Percentiles rank a stretch among this genome's conserved stretches.
Conservation (phyloP, 2,797 vertebrate genomes). For the Erpetoichthys calabaricus region DNA sequence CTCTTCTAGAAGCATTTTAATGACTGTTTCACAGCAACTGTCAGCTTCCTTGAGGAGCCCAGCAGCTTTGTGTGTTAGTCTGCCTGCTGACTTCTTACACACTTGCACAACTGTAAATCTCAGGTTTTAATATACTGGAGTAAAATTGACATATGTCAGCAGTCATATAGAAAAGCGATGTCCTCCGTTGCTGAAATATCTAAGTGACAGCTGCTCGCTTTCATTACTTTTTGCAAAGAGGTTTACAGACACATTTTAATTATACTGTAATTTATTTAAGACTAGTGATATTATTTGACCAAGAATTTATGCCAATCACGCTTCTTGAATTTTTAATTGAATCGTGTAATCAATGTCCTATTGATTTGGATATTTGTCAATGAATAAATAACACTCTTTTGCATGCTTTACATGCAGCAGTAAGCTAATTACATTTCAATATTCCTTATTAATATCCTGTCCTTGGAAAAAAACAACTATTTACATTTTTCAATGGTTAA, state of each 20-base stretch:
- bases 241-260: background rate
- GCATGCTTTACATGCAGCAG: too few species aligned
- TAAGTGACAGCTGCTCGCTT: constrained; percentile 13
- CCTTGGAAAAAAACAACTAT: too few species aligned
- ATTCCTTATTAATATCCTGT: too few species aligned
- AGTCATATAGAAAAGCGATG: constrained; percentile 8
- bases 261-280: background rate
- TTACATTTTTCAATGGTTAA: too few species aligned
- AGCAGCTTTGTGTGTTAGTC: constrained; percentile 50
- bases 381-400: too few species aligned
- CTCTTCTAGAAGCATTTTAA: constrained; percentile 67
- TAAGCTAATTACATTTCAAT: too few species aligned
- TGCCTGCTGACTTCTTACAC: constrained; percentile 51
- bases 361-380: too few species aligned
- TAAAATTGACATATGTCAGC: constrained; percentile 15
- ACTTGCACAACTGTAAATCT: constrained; percentile 52
- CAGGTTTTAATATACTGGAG: constrained; percentile 35
- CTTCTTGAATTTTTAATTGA: background rate
- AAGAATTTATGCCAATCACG: background rate
- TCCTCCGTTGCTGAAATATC: constrained; percentile 6
- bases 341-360: background rate
- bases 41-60: constrained; percentile 57
- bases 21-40: constrained; percentile 66
- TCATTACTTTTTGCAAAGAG: constrained; percentile 6
- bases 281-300: background rate